phyloP scores from a whole-genome alignment of 2,797 vertebrate species.

The Gymnocypris eckloni region DNA sequence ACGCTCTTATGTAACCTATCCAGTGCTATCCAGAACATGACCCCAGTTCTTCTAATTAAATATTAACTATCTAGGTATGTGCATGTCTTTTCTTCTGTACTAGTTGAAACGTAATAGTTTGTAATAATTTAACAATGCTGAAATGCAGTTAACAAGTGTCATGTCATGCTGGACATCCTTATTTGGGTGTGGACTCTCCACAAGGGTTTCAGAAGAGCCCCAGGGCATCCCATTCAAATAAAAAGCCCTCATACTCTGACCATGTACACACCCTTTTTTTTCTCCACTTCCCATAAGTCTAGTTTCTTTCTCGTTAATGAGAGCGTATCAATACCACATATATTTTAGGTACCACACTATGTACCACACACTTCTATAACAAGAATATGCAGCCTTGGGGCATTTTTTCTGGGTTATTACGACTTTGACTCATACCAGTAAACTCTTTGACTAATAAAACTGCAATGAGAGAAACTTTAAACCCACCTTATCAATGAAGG shows the following conservation, averaged over 20 bases:
- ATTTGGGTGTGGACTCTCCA: slow-evolving; percentile 53
- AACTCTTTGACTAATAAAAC: neutral
- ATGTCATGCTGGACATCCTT: slow-evolving; percentile 26
- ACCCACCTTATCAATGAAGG: slow-evolving; percentile 95
- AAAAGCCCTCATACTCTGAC: slow-evolving; percentile 71
- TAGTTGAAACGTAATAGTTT: neutral
- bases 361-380: neutral
- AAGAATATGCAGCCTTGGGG: neutral
- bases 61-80: slow-evolving; percentile 75
- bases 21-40: slow-evolving; percentile 72
- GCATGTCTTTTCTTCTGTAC: neutral
- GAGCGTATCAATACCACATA: slow-evolving; percentile 5
- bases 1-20: slow-evolving; percentile 63
- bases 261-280: slow-evolving; percentile 78
- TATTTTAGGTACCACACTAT: neutral
- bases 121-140: slow-evolving; percentile 35
- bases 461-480: neutral
- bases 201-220: slow-evolving; percentile 63
- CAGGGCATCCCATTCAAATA: slow-evolving; percentile 71
- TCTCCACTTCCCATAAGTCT: slow-evolving; percentile 52
- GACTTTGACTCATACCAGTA: neutral
- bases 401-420: neutral
- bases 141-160: slow-evolving; percentile 3
- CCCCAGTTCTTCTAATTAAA: slow-evolving; percentile 76
- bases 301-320: slow-evolving; percentile 57